phyloP scores from a whole-genome alignment of 2,113 vertebrate species.

The Eurystomus gularis region DNA sequence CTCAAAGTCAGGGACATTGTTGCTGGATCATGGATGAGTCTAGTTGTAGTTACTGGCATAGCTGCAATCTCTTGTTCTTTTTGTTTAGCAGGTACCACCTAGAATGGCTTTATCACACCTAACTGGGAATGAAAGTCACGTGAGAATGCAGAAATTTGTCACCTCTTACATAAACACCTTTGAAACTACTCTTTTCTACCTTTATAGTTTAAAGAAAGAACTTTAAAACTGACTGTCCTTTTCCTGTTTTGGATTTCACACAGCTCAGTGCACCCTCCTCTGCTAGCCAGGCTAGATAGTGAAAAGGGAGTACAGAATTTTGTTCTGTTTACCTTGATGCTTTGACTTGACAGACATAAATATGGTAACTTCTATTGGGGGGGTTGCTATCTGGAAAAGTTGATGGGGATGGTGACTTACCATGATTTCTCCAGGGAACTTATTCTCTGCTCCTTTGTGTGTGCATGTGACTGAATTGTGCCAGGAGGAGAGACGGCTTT shows the following conservation, averaged over 20 bases:
- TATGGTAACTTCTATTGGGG: background rate
- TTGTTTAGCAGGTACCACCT: background rate
- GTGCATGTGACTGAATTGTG: background rate
- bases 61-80: background rate
- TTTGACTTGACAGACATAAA: background rate
- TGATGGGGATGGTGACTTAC: background rate
- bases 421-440: background rate
- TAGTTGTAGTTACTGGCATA: background rate
- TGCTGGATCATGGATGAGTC: background rate
- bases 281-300: background rate
- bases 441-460: background rate
- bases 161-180: background rate
- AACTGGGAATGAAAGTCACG: background rate
- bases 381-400: background rate
- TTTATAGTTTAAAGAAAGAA: background rate
- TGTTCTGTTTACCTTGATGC: background rate
- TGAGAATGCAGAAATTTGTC: background rate
- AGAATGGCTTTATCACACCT: background rate
- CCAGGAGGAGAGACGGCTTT: background rate
- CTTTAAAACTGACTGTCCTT: background rate
- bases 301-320: background rate
- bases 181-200: background rate
- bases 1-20: background rate
- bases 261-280: background rate
- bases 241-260: background rate